Base-by-base conservation (phyloP, 2,113 vertebrate genomes). In the Circaetus gallicus region DNA sequence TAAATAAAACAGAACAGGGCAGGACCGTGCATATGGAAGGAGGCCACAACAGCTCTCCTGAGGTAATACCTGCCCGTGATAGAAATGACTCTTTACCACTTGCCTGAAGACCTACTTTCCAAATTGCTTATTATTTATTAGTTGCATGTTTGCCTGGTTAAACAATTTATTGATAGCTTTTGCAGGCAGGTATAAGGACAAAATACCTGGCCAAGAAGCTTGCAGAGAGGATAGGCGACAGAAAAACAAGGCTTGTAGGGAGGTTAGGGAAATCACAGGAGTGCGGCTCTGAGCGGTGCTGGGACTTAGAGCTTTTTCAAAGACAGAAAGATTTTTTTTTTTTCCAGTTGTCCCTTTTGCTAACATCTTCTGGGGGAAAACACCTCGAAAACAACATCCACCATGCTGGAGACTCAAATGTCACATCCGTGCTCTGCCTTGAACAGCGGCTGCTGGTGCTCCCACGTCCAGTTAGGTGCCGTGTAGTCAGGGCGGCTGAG, bases 101-200 rank as follows among this genome's bases (percentile, higher is more conserved):
- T 82, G 8, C 42, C 65, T 50, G 34, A 92, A 87, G n/a, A 45
- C 36, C 26, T 89, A 34, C 31, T 72, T 93, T 63, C 32, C 58
- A 79, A 82, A 95, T 22, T 65, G 31, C 62, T 92, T 59, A 49
- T 69, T 91, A 71, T 88, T 93, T 84, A 89, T 83, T 77, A 85
- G 66, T 73, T 77, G 14, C 15, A 29, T 43, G 2, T 73, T 94
- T 88, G 6, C 32, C 45, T 79, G 34, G 31, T 62, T 91, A 66
- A 87, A 76, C 18, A 77, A 70, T 45, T 53, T 65, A 65, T 13
- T 73, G 16, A 28, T 38, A 38, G 18, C 29, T 80, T 88, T 86
- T 63, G 8, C n/a, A 73, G 32, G 42, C 10, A 77, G 29, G n/a
- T 58, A 25, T 7, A 76, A 70, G 32, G 32, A 50, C 25, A 40